These are phyloP conservation scores for Drosophila gaucha DNA, from an alignment of 2,888 invertebrate species.

Conservation along the genomic window DNA sequence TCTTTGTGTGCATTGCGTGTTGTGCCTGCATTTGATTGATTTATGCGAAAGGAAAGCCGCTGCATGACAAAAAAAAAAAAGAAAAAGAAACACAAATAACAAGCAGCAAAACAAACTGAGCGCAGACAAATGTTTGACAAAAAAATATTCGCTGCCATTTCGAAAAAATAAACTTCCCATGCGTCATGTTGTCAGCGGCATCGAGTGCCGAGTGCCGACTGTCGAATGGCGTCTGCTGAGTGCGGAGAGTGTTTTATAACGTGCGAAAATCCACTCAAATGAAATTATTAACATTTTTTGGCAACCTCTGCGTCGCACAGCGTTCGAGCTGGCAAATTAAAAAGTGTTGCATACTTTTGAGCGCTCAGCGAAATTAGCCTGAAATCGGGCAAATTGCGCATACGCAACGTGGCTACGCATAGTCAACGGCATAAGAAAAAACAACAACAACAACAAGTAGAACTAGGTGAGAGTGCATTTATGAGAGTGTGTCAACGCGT, in stretches of 20 bases:
- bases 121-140: conserved; percentile 8
- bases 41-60: conserved; percentile 51
- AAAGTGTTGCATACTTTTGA: conserved; percentile 16
- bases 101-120: conserved; percentile 1
- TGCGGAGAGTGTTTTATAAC: conserved; percentile 71
- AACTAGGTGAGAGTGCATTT: not conserved
- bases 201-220: conserved; percentile 57
- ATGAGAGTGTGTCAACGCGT: not conserved
- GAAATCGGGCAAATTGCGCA: conserved; percentile 66
- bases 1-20: conserved; percentile 62
- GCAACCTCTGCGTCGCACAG: not conserved
- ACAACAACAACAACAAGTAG: not conserved
- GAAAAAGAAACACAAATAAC: conserved; percentile 4
- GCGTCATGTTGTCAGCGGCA: conserved; percentile 57
- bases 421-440: conserved; percentile 20
- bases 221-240: not conserved
- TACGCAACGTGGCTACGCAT: conserved; percentile 71
- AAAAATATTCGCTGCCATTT: conserved; percentile 31
- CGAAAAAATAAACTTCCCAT: conserved; percentile 67
- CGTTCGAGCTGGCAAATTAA: conserved; percentile 12
- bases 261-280: conserved; percentile 63
- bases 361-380: conserved; percentile 35
- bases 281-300: conserved; percentile 64
- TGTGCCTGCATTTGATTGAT: conserved; percentile 75
- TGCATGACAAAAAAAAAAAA: conserved; percentile 24